Evolutionary conservation across 2,113 vertebrate species (phyloP).

Genomic region (Istiophorus platypterus): DNA sequence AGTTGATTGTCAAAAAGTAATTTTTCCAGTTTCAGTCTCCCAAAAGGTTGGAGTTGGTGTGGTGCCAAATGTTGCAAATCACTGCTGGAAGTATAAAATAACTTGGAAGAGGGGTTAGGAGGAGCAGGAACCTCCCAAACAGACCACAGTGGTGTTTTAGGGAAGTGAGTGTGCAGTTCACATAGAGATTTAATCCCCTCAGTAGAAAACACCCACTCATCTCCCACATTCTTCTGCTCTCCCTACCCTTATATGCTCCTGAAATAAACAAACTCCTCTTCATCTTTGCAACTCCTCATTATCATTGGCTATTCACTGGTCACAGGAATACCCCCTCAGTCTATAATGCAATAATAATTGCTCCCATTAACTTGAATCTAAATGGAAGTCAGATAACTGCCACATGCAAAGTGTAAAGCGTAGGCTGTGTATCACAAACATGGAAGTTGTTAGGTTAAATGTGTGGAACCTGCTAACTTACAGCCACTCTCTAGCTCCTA

Average conservation of each 20-base stretch:
- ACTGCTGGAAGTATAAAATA: conserved; percentile 18
- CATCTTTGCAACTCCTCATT: neutral
- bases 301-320: neutral
- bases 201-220: neutral
- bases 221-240: neutral
- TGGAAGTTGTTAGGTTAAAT: neutral
- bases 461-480: neutral
- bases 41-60: conserved; percentile 19
- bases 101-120: conserved; percentile 10
- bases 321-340: neutral
- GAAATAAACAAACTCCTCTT: neutral
- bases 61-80: neutral
- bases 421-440: neutral
- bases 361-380: neutral
- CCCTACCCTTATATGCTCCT: neutral
- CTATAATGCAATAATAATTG: neutral
- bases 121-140: neutral
- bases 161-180: neutral
- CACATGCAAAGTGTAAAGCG: neutral
- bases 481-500: neutral
- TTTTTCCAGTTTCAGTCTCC: conserved; percentile 16
- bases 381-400: neutral
- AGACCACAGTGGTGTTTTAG: neutral
- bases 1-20: neutral
- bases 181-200: neutral